Evolutionary conservation across 2,113 vertebrate species (phyloP), one percentile per base, ranked within the genome.

Genomic region (Oreochromis niloticus): DNA sequence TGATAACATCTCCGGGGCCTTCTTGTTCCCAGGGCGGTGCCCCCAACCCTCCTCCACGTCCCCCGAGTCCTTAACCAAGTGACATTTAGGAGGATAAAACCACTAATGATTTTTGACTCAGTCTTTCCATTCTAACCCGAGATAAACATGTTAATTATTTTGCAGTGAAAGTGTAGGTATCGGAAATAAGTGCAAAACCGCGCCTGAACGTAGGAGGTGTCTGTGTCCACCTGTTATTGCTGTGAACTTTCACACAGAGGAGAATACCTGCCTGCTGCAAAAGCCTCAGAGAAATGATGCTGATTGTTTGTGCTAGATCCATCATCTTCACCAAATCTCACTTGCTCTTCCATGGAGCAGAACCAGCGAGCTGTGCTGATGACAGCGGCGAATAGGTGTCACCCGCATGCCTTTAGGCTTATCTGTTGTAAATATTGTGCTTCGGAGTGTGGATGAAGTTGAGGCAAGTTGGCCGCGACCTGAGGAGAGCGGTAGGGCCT

Each of bases 381-480:
- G 87, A 79, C 87, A 46, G 86, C 4, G 7, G 75, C 57, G 89
- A 61, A 78, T 80, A 82, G 91, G 91, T 93, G 94, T 95, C 94
- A 86, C 56, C 85, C 9, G 63, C 81, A 6, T 81, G 93, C 94
- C 94, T 85, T 32, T 16, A 66, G 93, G 93, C 92, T 73, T 90
- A 32, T 93, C 90, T 93, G 92, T 80, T 92, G 93, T 93, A 94
- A 96, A 94, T 94, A 93, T 95, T 95, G 91, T 89, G 92, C 92
- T 93, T 79, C 90, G 81, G 90, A 89, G 86, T 92, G 88, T 89
- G 91, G 80, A 32, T 94, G 93, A 95, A 94, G 92, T 91, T 89
- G 91, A 94, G 90, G 88, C 91, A 88, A 90, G 90, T 94, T 93
- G 92, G 92, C 91, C 84, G 85, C 80, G 91, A 95, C 93, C 92